These are phyloP conservation scores for Platycheirus rosarum DNA, from an alignment of 2,888 invertebrate species.

Conservation along the genomic window DNA sequence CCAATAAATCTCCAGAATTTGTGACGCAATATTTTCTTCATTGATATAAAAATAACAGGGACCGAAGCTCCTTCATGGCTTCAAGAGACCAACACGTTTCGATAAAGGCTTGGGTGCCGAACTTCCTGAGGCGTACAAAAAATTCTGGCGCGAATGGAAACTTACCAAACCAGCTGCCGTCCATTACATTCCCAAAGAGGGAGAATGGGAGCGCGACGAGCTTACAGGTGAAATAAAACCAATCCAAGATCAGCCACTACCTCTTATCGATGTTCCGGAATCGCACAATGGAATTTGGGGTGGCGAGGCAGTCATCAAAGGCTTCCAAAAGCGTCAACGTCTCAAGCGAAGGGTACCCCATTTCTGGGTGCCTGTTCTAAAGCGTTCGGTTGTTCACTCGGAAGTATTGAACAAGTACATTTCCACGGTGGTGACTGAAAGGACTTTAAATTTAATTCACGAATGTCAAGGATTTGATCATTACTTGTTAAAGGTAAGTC, in stretches of 20 bases:
- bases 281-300: slow-evolving; percentile 96
- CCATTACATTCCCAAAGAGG: slow-evolving; percentile 88
- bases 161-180: slow-evolving; percentile 85
- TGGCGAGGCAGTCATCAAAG: slow-evolving; percentile 96
- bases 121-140: slow-evolving; percentile 91
- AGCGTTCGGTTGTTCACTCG: slow-evolving; percentile 92
- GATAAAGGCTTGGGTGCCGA: slow-evolving; percentile 87
- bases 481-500: slow-evolving; percentile 92
- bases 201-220: slow-evolving; percentile 89
- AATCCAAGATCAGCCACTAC: slow-evolving; percentile 90
- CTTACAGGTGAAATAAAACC: slow-evolving; percentile 88
- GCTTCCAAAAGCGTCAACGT: slow-evolving; percentile 87
- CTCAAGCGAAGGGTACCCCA: slow-evolving; percentile 88
- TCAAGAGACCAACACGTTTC: slow-evolving; percentile 84
- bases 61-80: slow-evolving; percentile 82
- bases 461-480: slow-evolving; percentile 96
- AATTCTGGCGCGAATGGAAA: slow-evolving; percentile 94
- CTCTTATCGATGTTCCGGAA: slow-evolving; percentile 90
- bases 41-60: slow-evolving; percentile 76
- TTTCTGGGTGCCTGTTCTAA: slow-evolving; percentile 93
- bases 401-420: slow-evolving; percentile 94
- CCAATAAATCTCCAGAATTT: slow-evolving; percentile 51
- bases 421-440: slow-evolving; percentile 91
- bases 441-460: slow-evolving; percentile 93
- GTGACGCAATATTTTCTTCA: slow-evolving; percentile 79